Evolutionary conservation across 37 sponge, comb jelly and placozoan genomes (phyloP), one percentile per base, ranked within the genome.

Genomic region (Halisarca cf. caerulea): DNA sequence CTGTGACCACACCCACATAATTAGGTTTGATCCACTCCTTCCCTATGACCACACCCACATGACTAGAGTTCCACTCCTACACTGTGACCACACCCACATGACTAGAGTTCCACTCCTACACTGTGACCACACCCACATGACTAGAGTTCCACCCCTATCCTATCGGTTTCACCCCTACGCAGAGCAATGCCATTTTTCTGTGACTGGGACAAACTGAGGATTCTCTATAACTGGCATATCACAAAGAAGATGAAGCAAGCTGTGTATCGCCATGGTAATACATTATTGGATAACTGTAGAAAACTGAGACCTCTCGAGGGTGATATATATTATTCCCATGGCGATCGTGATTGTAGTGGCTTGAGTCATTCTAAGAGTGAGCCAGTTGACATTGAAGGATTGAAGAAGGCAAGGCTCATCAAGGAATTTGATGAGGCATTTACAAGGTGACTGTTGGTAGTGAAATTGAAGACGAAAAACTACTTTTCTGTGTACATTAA

Each of bases 341-440:
- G 80, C 2, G 89, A 85, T 0, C 64, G 85, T 37, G 88, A 93
- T 80, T 70, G 74, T 62, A 89, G 84, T 74, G 93, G 93, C 2
- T 77, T 80, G 40, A 51, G 89, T 60, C 17, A 32, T 0, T 33
- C 37, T 55, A 73, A 24, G 47, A 57, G 54, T 27, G 69, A 57
- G 35, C 57, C 45, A 23, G 83, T 86, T 2, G 89, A 94, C 47
- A 68, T 83, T 30, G 47, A 47, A 0, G 72, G 62, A 23, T 20
- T 90, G 23, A 33, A n/a, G 28, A 57, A n/a, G 57, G 45, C 73
- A 8, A 66, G 44, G 23, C 73, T 18, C 25, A 86, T 94, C 15
- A 8, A 34, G 0, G 89, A 90, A 0, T 36, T 90, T 41, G 94
- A 94, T 82, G 92, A 94, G 38, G 64, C 59, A 38, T 94, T 77